Percentiles rank a stretch among this genome's conserved stretches.
These are phyloP conservation scores for Plotosus lineatus DNA, from an alignment of 2,113 vertebrate species.

Conservation along the genomic window DNA sequence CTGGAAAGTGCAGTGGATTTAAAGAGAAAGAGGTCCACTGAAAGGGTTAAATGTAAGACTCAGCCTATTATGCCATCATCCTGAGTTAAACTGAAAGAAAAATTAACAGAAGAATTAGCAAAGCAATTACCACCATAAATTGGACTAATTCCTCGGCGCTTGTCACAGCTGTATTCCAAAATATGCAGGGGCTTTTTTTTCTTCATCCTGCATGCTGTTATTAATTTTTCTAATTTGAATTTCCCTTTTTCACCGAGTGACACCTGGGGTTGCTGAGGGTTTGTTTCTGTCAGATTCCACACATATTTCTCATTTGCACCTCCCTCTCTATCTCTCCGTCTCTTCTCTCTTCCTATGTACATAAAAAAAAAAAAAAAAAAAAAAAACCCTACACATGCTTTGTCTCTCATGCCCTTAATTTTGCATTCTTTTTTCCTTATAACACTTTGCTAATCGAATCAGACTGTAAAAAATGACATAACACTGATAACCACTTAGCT, in stretches of 20 bases:
- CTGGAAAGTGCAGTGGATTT: neutral
- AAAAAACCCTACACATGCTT: slow-evolving; percentile 22
- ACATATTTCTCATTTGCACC: slow-evolving; percentile 59
- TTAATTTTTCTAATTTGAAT: slow-evolving; percentile 73
- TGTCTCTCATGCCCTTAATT: slow-evolving; percentile 14
- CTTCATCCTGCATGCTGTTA: slow-evolving; percentile 64
- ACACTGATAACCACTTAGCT: neutral
- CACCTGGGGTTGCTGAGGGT: slow-evolving; percentile 67
- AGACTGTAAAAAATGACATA: neutral
- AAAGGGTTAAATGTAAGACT: slow-evolving; percentile 70
- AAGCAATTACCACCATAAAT: slow-evolving; percentile 82
- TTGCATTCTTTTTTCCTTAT: neutral
- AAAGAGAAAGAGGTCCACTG: slow-evolving; percentile 28
- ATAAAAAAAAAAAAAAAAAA: too few species aligned
- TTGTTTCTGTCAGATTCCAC: slow-evolving; percentile 66
- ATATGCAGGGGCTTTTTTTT: slow-evolving; percentile 59
- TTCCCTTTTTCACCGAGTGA: slow-evolving; percentile 73
- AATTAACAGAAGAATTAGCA: slow-evolving; percentile 80
- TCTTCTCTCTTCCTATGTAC: slow-evolving; percentile 13
- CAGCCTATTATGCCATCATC: slow-evolving; percentile 72
- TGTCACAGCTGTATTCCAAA: slow-evolving; percentile 75
- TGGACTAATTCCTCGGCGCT: slow-evolving; percentile 75
- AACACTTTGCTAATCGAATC: neutral
- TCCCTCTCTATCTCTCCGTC: slow-evolving; percentile 44
- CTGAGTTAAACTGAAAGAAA: slow-evolving; percentile 67